Evolutionary conservation across 2,113 vertebrate genomes (phyloP), one percentile per base, ranked within the genome.

Genomic region (Strix aluco): DNA sequence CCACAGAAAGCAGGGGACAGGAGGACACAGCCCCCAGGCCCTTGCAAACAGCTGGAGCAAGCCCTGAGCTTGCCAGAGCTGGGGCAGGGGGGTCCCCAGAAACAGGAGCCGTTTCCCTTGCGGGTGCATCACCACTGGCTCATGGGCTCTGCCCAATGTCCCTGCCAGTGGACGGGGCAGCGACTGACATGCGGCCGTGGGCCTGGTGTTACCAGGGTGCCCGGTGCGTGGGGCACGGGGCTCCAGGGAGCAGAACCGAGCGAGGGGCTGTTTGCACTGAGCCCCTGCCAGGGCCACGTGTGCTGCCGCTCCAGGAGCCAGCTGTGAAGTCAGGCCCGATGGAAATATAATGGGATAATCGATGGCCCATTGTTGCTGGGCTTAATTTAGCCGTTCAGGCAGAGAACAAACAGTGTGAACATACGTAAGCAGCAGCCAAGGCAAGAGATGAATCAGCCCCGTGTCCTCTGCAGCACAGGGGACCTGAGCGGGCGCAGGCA

Each of bases 321-420:
- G 77, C 92, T 32, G 73, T 55, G 82, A 63, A 93, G 85, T 11
- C 95, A 81, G 88, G 58, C 83, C 82, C 65, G 21, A 73, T 70
- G 94, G 95, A 86, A 96, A 86, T 55, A 30, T 42, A 96, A 96
- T 83, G 96, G 90, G 88, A 96, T 94, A 97, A 96, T 96, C 92
- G 82, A 96, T 96, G 96, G 93, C 40, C 82, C 77, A 92, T 97
- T 97, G 97, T 97, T 95, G 88, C 94, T 32, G 25, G 29, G 92
- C 81, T 95, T 93, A 92, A 98, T 96, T 97, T 79, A 96, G 91
- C 90, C 38, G 27, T 79, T 95, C 44, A 29, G 94, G 92, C 91
- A 47, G 70, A 71, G 90, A 89, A 47, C 0, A 69, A 95, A 30
- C 95, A 63, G 88, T 14, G 65, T 26, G 94, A 66, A 47, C 5